Evolutionary conservation across 1,140 invertebrate species (phyloP), one percentile per base, ranked within the genome.

Genomic region (Mamestra configurata): DNA sequence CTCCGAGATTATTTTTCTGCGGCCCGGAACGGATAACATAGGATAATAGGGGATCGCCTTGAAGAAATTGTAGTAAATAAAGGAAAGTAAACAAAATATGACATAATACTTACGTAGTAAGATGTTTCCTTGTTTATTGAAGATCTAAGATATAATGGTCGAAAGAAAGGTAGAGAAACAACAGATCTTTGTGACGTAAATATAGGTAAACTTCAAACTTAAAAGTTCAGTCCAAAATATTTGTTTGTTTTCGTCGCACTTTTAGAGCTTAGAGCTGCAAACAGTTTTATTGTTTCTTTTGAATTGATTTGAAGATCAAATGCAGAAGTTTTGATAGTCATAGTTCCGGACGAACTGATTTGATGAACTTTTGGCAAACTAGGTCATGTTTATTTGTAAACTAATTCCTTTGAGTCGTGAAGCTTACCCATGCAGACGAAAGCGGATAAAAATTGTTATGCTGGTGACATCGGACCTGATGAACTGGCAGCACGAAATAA

Each of bases 1-100:
- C 37, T 22, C 15, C 24, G 35, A 61, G 55, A 59, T 76, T 76
- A 76, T 76, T 61, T 73, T 61, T 76, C 40, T 46, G 31, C 31
- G 22, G 27, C 15, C 46, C 68, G 20, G 18, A 57, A 72, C 70
- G 51, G 70, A 72, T 55, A 55, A 72, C 24, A 55, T 37, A 35
- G 51, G 70, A 37, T 72, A 72, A 72, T 51, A 35, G 27, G 68
- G 68, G 46, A 53, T 51, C 46, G 46, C 46, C 35, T 53, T 31
- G 15, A 15, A 71, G 68, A 31, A 51, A 71, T 70, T 22, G 20
- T 27, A 27, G 68, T 53, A 71, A 71, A 71, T 24, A 71, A 53
- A 71, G 27, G 27, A 11, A 13, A 24, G n/a, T 7, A 71, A 71
- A 71, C 49, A 71, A 35, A 53, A 70, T 70, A 70, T 70, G 40